phyloP scores from a whole-genome alignment of 2,888 invertebrate genomes.

The Eupithecia dodoneata region DNA sequence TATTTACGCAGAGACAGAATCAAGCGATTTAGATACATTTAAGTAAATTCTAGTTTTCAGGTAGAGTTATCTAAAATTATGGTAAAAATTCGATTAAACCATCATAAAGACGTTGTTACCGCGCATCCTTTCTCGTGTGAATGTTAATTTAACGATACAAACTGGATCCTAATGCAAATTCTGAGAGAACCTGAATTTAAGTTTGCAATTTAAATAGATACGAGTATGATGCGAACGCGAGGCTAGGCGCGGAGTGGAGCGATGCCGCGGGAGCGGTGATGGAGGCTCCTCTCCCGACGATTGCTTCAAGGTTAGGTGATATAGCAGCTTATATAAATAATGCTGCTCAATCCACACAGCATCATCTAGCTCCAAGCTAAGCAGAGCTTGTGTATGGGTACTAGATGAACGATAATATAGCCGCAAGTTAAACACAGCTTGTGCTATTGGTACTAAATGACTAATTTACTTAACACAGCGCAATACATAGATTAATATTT shows the following conservation, averaged over 20 bases:
- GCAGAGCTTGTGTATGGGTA: too few relatives aligned
- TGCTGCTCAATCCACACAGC: too few relatives aligned
- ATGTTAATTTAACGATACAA: constrained; percentile 40
- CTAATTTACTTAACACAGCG: too few relatives aligned
- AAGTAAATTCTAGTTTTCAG: constrained; percentile 2
- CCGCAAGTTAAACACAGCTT: too few relatives aligned
- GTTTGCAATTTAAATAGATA: constrained; percentile 48
- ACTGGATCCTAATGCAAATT: constrained; percentile 47
- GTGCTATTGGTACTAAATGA: too few relatives aligned
- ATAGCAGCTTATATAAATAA: not conserved
- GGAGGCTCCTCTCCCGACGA: not conserved
- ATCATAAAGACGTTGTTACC: constrained; percentile 25
- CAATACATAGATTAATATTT: too few relatives aligned
- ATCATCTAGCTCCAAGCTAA: too few relatives aligned
- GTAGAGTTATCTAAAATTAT: not conserved
- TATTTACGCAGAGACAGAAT: not conserved
- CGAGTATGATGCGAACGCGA: constrained; percentile 47
- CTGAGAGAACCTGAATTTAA: constrained; percentile 42
- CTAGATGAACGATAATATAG: too few relatives aligned
- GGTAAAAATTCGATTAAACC: constrained; percentile 13
- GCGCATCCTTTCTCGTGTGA: constrained; percentile 36
- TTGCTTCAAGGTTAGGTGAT: not conserved
- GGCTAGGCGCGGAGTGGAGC: constrained; percentile 36
- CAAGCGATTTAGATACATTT: not conserved
- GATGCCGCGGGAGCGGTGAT: constrained; percentile 15